Conservation (phyloP, 2,888 invertebrate species). For the Pseudolycoriella hygida region DNA sequence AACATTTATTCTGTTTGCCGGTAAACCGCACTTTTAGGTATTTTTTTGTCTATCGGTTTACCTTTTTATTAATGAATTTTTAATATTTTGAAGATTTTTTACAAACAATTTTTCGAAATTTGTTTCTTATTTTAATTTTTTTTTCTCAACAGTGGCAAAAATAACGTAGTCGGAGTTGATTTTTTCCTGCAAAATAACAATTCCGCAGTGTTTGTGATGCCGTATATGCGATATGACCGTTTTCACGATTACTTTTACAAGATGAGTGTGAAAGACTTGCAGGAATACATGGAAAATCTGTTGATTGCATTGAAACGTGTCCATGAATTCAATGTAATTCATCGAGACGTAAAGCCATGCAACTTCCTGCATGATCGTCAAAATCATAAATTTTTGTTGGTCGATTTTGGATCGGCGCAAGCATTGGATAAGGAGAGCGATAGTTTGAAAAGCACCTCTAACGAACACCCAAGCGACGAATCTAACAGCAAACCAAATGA, state of each 20-base stretch:
- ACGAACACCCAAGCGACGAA: conserved; percentile 2
- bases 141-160: conserved; percentile 41
- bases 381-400: conserved; percentile 51
- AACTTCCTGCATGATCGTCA: conserved; percentile 74
- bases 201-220: conserved; percentile 77
- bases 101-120: neutral
- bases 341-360: conserved; percentile 80
- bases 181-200: conserved; percentile 59
- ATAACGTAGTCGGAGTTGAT: conserved; percentile 67
- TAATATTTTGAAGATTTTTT: neutral
- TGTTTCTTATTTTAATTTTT: neutral
- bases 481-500: conserved; percentile 3
- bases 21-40: too few relatives aligned
- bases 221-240: conserved; percentile 65
- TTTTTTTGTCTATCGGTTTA: too few relatives aligned
- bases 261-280: conserved; percentile 51
- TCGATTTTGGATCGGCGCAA: conserved; percentile 83
- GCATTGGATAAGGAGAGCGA: conserved; percentile 16
- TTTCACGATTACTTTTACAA: conserved; percentile 58
- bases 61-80: neutral
- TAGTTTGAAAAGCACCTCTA: conserved; percentile 2
- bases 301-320: conserved; percentile 60
- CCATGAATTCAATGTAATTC: conserved; percentile 70
- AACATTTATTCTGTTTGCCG: too few relatives aligned
- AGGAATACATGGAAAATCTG: conserved; percentile 63